Evolutionary conservation across 2,113 vertebrate species (phyloP), one percentile per base, ranked within the genome.

Genomic region (Trochalopteron elliotii): DNA sequence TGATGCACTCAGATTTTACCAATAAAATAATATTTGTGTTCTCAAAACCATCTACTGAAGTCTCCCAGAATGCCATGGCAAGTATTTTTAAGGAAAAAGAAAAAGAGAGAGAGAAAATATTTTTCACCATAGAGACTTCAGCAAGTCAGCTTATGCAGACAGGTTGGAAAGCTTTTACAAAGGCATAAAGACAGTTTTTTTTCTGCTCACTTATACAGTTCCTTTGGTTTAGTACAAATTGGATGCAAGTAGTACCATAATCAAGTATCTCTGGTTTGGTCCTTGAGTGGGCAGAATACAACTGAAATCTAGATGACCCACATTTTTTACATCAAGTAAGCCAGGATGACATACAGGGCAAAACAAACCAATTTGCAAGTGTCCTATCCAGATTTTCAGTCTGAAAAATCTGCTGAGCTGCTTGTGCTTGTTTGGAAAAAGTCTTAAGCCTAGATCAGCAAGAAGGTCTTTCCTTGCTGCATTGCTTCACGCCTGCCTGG

Each of bases 261-360:
- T 93, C 82, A 83, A 72, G 92, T 86, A 91, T 94, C 96, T 97
- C 95, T 90, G 39, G 55, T 96, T 95, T 93, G 47, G 84, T 23
- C 47, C 59, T 78, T 37, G 47, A 35, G 55, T 92, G 63, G 65
- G 87, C 78, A 90, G 63, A 93, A 86, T 42, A 93, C 37, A 77
- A 67, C 50, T 74, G 59, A 95, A 94, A 95, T 91, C 75, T 82
- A 96, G 91, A 87, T 44, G 49, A 93, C 63, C 90, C 28, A 67
- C 85, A 86, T 93, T 80, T 96, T 96, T 92, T 68, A 63, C 94
- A 83, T 53, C 59, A 59, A 37, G 68, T 86, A 83, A 83, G 7
- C 70, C 63, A 82, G 50, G 70, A 93, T 79, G 39, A 77, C 50
- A 37, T 18, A 85, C 20, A 83, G 25, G 60, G n/a, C 59, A 87